A percentile compares a stretch with the other conserved stretches of the same genome.
These are phyloP conservation scores for Buathra laborator DNA, from an alignment of 2,888 invertebrate species.

Conservation along the genomic window DNA sequence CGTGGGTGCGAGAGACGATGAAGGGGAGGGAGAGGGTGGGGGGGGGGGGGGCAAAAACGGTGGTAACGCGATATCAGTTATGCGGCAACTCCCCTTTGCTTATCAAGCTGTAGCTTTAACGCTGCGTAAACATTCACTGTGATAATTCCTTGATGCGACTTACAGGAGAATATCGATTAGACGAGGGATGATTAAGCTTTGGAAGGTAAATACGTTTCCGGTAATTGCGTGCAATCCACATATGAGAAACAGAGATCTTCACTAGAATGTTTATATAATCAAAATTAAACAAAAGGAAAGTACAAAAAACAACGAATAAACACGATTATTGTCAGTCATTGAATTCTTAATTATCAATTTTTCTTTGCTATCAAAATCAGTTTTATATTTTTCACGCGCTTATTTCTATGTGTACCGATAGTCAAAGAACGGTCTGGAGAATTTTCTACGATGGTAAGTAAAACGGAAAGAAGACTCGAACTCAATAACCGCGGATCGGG, in stretches of 20 bases:
- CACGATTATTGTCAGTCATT: not conserved
- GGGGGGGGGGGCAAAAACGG: conserved; percentile 40
- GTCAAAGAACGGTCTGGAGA: not conserved
- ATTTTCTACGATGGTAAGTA: not conserved
- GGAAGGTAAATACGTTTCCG: conserved; percentile 35
- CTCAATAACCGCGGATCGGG: conserved; percentile 28
- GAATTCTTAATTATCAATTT: not conserved
- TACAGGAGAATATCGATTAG: conserved; percentile 19
- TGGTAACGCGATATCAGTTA: conserved; percentile 71
- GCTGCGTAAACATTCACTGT: conserved; percentile 72
- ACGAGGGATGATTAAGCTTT: conserved; percentile 19
- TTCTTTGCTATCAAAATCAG: too few relatives aligned
- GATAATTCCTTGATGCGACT: conserved; percentile 64
- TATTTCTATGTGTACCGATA: not conserved
- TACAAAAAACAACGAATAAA: too few relatives aligned
- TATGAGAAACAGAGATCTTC: not conserved
- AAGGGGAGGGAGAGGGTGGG: too few relatives aligned
- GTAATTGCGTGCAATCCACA: not conserved
- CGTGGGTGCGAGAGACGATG: conserved; percentile 37
- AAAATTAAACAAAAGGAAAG: too few relatives aligned
- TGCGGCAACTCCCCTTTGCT: conserved; percentile 57
- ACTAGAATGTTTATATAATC: too few relatives aligned
- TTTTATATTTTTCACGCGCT: not conserved
- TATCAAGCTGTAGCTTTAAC: conserved; percentile 60
- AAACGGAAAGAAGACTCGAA: conserved; percentile 34